Evolutionary conservation across 2,888 invertebrate genomes (phyloP).

Genomic region (Mechanitis messenoides): DNA sequence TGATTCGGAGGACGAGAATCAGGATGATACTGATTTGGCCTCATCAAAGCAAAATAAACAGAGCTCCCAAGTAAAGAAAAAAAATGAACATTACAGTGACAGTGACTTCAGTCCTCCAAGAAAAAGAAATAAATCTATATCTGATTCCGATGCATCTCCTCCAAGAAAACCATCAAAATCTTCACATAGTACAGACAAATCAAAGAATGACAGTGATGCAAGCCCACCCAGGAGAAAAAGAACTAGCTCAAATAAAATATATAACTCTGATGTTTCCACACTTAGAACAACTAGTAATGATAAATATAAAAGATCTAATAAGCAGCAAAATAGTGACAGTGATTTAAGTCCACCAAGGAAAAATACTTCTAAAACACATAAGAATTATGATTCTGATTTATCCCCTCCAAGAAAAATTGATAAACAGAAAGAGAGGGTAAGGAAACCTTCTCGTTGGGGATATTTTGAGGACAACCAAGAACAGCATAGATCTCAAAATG

Average conservation of each 20-base stretch:
- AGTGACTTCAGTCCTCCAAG: slow-evolving; percentile 62
- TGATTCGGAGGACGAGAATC: slow-evolving; percentile 64
- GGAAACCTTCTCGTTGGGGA: slow-evolving; percentile 24
- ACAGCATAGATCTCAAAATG: not conserved
- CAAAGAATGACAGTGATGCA: slow-evolving; percentile 38
- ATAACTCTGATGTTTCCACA: slow-evolving; percentile 28
- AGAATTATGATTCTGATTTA: slow-evolving; percentile 33
- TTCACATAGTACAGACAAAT: slow-evolving; percentile 24
- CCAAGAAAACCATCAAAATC: slow-evolving; percentile 33
- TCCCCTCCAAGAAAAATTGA: slow-evolving; percentile 30
- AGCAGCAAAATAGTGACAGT: slow-evolving; percentile 42
- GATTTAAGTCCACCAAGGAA: slow-evolving; percentile 59
- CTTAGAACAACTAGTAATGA: slow-evolving; percentile 25
- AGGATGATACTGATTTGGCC: slow-evolving; percentile 48
- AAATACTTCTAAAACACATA: slow-evolving; percentile 18
- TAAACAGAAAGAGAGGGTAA: slow-evolving; percentile 14
- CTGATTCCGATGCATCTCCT: slow-evolving; percentile 29
- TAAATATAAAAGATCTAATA: not conserved
- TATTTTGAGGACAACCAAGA: slow-evolving; percentile 15
- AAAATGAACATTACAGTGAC: slow-evolving; percentile 37
- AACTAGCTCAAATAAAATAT: slow-evolving; percentile 15
- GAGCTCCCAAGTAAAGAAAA: slow-evolving; percentile 12
- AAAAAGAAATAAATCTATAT: slow-evolving; percentile 28
- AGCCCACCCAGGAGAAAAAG: slow-evolving; percentile 29
- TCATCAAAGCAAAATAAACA: slow-evolving; percentile 34